phyloP scores from a whole-genome alignment of 2,113 vertebrate species.

The Poeciliopsis occidentalis region DNA sequence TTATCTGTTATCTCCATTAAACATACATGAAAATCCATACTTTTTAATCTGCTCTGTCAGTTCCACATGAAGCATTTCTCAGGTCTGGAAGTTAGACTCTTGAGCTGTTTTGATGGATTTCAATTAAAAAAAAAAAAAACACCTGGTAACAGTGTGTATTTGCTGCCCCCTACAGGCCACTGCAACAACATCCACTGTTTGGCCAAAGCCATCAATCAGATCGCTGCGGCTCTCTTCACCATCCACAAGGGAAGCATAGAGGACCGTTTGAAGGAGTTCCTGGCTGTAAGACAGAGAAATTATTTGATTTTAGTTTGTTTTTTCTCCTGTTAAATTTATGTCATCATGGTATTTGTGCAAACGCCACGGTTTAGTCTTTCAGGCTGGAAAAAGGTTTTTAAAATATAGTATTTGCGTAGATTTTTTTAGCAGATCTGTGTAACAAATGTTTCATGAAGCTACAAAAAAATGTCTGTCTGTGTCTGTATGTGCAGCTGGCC shows the following conservation, averaged over 20 bases:
- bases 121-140: not conserved
- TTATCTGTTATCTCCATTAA: constrained; percentile 1
- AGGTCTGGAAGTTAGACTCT: constrained; percentile 7
- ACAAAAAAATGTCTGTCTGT: not conserved
- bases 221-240: constrained; percentile 97
- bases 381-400: not conserved
- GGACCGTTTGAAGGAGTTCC: constrained; percentile 97
- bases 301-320: not conserved
- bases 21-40: not conserved
- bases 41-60: not conserved
- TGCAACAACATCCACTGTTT: constrained; percentile 99
- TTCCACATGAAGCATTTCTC: not conserved
- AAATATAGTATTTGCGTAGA: not conserved
- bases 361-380: not conserved
- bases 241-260: constrained; percentile 99
- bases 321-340: not conserved
- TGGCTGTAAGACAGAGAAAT: constrained; percentile 86
- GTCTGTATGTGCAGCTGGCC: constrained; percentile 83
- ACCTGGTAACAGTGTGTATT: not conserved
- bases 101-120: constrained; percentile 1
- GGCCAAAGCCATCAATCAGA: constrained; percentile 99
- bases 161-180: constrained; percentile 85
- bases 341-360: not conserved
- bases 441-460: too few relatives aligned
- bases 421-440: not conserved